Base-by-base conservation (phyloP, 2,888 invertebrate genomes). In the Hirudinaria manillensis region DNA sequence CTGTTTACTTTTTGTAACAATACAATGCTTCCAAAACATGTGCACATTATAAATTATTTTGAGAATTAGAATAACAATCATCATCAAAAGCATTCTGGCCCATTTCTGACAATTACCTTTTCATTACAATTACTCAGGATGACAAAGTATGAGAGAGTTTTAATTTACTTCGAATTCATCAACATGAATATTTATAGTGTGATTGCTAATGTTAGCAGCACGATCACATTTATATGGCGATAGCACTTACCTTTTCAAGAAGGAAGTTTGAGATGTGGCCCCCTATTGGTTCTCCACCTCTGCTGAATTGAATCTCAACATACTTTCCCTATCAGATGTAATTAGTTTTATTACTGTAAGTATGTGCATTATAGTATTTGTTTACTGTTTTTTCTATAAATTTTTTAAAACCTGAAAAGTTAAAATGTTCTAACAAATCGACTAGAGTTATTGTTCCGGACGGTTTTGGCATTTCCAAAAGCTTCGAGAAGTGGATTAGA, bases 201-300 rank as follows among this genome's bases (percentile, higher is more conserved):
- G 45, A 45, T 45, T 16, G 16, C 45, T 45, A 45, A 6, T 45
- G 16, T 45, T 16, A 4, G 45, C 45, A 45, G 10, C 61, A 27
- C n/a, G 61, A 61, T 10, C n/a, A 19, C 7, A 61, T 61, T 61
- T 61, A 61, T 21, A 61, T 61, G 29, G 13, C 24, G 7, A 16
- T n/a, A 61, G 24, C 24, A 61, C 24, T 61, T 27, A 87, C 87
- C 83, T 90, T 90, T 85, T 90, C 90, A 76, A 90, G 82, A 3
- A 90, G 85, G 82, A 91, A 90, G 82, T 90, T 90, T 2, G 90
- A 90, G 68, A 91, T 88, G 82, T 88, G 88, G 38, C 90, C 90
- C 70, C 90, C 90, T 79, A 87, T 87, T 0, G 90, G 90, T 81
- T 89, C 89, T n/a, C 90, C 90, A 45, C 90, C 90, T 77, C 87